Evolutionary conservation across 1,140 invertebrate species (phyloP), one percentile per base, ranked within the genome.

Genomic region (Caenorhabditis latens): DNA sequence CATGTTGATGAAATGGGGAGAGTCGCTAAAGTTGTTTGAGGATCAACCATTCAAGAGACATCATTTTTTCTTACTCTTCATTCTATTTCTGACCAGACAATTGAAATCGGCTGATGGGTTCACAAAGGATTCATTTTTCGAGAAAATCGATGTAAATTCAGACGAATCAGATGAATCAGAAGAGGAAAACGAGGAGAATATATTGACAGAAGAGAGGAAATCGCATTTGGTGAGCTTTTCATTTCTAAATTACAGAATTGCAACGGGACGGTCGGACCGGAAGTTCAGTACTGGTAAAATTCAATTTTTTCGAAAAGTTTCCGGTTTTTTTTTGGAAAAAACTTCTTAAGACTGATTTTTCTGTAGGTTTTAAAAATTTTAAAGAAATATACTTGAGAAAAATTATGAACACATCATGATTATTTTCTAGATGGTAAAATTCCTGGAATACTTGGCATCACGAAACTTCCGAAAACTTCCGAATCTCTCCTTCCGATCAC

Each of bases 391-490:
- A 32, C 32, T 32, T 32, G 32, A 32, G 32, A 32, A 32, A 32
- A 32, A 32, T 32, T 32, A 32, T 32, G 32, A 32, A 2, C 32
- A 14, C 9, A 53, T 14, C 14, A 19, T 50, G 8, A 43, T 42
- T 9, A 21, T 4, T 11, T 85, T 71, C n/a, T 32, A 84, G 63
- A 50, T 85, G 19, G 11, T 79, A 8, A 85, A 85, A 79, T 86
- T 86, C 86, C 83, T 86, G 19, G 75, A 86, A 86, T 86, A 46
- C 50, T 14, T 86, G 19, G 50, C 75, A 2, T 86, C 55, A 19
- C 71, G 79, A 19, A 83, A 65, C 6, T 86, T 86, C 58, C 24
- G 86, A 24, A 53, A 48, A 32, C n/a, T 83, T 9, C 8, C 24
- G 11, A 32, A 7, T 50, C 21, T 86, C 75, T 58, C 50, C 7